Evolutionary conservation across 1,140 invertebrate species (phyloP).

Genomic region (Pteromalus puparum): DNA sequence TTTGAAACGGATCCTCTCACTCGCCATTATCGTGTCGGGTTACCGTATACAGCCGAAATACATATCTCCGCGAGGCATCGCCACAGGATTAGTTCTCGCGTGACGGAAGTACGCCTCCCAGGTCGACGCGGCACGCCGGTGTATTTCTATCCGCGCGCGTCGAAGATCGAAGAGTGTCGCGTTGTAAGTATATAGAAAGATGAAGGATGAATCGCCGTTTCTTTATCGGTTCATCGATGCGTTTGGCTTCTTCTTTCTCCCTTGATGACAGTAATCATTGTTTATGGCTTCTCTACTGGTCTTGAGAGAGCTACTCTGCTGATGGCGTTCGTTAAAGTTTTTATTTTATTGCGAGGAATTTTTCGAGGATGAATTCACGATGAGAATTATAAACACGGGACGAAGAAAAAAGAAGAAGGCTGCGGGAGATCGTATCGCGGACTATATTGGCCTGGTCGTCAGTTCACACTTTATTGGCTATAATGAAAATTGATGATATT

Average conservation of each 20-base stretch:
- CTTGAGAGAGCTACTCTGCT: background rate
- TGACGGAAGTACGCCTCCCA: background rate
- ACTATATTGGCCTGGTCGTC: too few relatives aligned
- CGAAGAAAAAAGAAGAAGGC: too few relatives aligned
- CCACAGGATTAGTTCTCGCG: background rate
- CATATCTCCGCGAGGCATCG: background rate
- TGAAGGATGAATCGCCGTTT: slow-evolving; percentile 45
- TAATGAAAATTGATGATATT: background rate
- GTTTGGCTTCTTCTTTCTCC: background rate
- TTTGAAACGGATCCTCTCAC: slow-evolving; percentile 20
- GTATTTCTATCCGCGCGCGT: too few relatives aligned
- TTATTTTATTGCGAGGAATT: slow-evolving; percentile 8
- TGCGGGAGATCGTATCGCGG: too few relatives aligned
- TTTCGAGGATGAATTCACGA: background rate
- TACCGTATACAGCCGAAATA: background rate
- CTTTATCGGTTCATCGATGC: slow-evolving; percentile 39
- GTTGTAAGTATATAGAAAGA: slow-evolving; percentile 21
- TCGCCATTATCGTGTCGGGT: slow-evolving; percentile 38
- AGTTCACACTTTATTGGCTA: background rate
- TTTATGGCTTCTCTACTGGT: slow-evolving; percentile 35
- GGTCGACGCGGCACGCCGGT: background rate
- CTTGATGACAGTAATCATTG: slow-evolving; percentile 42
- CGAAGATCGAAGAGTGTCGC: background rate
- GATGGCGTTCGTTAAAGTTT: slow-evolving; percentile 8
- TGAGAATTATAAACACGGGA: background rate